Base-by-base conservation (phyloP, 2,113 vertebrate genomes). In the Mustela lutreola region DNA sequence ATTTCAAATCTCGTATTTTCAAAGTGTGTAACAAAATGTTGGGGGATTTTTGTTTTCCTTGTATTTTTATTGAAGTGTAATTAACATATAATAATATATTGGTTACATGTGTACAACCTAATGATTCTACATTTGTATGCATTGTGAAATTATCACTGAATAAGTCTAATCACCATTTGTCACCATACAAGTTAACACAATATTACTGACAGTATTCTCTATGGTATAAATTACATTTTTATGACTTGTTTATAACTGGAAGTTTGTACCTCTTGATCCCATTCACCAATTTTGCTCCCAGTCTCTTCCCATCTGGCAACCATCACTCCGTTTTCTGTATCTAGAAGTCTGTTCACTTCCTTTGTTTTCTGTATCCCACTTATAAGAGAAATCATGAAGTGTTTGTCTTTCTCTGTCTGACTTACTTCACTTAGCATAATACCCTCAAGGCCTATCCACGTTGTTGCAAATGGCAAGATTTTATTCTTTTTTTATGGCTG, bases 1-100 rank as follows among this genome's bases (percentile, higher is more conserved):
- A 45, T 83, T 89, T 53, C 11, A 70, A 85, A 62, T 93, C 26
- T 93, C 67, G 5, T 91, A 75, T 96, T 92, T 92, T 80, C 18
- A 82, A 82, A 94, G 9, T 48, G 24, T 56, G 5, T 7, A 67
- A 70, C 2, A 85, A 95, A 96, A n/a, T 31, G 15, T 78, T 78
- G 75, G 26, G 42, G 26, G 42, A 14, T 48, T 78, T 76, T 48
- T 76, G 22, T 45, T 76, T 45, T 42, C 10, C 42, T 42, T 70
- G 18, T 70, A 28, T 76, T 48, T 75, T 75, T 48, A 48, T 18
- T 15, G 3, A 78, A 48, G 26, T 31, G 26, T 48, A 48, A 76
- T 8, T 76, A 14, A 76, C 42, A 48, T 76, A 76, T 45, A 76
- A 48, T 28, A 16, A 28, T 76, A 76, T 76, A 76, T 48, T 78